A percentile compares a stretch with the other conserved stretches of the same genome.
These are phyloP conservation scores for silkworm (Bombyx mori) DNA, from an alignment of 1,140 invertebrate species.

Conservation along the genomic window DNA sequence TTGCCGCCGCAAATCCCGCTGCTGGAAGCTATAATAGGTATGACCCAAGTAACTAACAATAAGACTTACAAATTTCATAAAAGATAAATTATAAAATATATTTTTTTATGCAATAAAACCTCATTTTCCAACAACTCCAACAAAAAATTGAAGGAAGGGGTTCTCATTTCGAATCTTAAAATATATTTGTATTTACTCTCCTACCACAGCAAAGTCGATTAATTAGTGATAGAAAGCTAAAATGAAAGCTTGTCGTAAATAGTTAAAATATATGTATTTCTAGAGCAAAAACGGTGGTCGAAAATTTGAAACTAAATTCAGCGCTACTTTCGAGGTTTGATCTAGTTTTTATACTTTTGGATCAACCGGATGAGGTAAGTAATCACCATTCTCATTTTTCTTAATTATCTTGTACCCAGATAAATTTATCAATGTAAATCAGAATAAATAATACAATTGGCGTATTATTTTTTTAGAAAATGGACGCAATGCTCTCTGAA, in stretches of 20 bases:
- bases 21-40: constrained; percentile 87
- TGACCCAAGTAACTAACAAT: background rate
- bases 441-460: background rate
- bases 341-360: constrained; percentile 91
- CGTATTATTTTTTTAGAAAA: constrained; percentile 45
- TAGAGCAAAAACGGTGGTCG: constrained; percentile 86
- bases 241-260: too few species aligned
- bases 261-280: constrained; percentile 2
- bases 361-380: constrained; percentile 81
- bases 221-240: too few species aligned
- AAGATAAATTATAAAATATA: too few species aligned
- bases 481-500: constrained; percentile 84
- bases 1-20: constrained; percentile 94
- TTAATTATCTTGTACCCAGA: background rate
- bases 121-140: too few species aligned
- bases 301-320: constrained; percentile 91
- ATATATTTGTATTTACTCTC: too few species aligned
- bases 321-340: constrained; percentile 94
- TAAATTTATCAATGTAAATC: background rate
- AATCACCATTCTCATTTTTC: background rate
- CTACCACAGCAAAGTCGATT: too few species aligned
- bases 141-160: too few species aligned
- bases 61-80: too few species aligned
- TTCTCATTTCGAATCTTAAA: too few species aligned
- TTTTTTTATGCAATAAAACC: too few species aligned